Conservation (phyloP, 2,113 vertebrate species). For the Syngnathoides biaculeatus region DNA sequence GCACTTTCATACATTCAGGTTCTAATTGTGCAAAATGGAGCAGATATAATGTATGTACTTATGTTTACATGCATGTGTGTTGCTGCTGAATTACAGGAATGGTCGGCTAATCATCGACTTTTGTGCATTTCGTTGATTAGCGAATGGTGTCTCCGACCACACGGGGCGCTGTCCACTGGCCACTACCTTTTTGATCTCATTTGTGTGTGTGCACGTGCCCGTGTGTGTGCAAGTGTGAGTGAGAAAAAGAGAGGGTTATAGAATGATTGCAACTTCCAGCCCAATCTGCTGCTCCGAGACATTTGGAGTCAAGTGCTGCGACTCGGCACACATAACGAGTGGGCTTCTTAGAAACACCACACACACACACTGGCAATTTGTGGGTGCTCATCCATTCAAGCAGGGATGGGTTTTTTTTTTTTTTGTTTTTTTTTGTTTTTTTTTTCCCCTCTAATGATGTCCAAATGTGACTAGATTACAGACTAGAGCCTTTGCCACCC, state of each 20-base stretch:
- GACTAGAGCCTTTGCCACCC: conserved; percentile 57
- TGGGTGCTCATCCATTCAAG: conserved; percentile 49
- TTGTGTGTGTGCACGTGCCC: neutral
- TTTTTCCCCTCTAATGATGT: conserved; percentile 36
- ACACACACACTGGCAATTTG: conserved; percentile 27
- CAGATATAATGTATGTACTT: conserved; percentile 70
- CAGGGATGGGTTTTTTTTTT: conserved; percentile 30
- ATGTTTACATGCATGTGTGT: conserved; percentile 70
- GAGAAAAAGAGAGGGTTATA: neutral
- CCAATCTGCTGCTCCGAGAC: conserved; percentile 20
- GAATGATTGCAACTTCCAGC: neutral
- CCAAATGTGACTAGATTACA: conserved; percentile 51
- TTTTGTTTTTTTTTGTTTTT: neutral
- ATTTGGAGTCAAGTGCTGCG: conserved; percentile 41
- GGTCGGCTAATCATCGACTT: conserved; percentile 42
- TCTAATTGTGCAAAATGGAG: conserved; percentile 67
- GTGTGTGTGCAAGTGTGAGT: neutral
- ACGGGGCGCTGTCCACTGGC: conserved; percentile 49
- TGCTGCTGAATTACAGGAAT: conserved; percentile 64
- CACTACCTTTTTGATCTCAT: conserved; percentile 37
- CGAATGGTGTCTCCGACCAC: conserved; percentile 31
- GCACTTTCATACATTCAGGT: conserved; percentile 87
- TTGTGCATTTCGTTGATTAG: conserved; percentile 54
- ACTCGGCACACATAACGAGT: conserved; percentile 52
- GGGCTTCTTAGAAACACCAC: conserved; percentile 40